These are phyloP conservation scores for Diorhabda carinulata DNA, from an alignment of 1,140 invertebrate genomes.

Conservation along the genomic window DNA sequence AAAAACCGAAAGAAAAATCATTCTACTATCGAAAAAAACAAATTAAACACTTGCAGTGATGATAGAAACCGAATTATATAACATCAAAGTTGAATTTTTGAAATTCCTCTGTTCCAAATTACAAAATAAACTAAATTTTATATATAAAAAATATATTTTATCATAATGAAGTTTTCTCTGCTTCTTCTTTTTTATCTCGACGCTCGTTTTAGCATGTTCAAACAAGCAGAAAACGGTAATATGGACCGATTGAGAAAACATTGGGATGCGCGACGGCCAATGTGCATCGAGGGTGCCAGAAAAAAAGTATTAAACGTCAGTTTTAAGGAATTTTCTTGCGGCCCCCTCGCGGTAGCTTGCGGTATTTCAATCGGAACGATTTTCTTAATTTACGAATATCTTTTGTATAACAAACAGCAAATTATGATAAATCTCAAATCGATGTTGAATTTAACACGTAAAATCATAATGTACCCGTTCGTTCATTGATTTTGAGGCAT, in stretches of 20 bases:
- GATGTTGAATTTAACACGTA: background rate
- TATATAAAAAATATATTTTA: background rate
- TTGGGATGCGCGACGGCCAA: slow-evolving; percentile 27
- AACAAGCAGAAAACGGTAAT: slow-evolving; percentile 22
- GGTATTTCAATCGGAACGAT: background rate
- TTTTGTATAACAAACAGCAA: background rate
- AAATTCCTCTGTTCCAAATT: no score
- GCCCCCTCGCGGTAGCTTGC: slow-evolving; percentile 7
- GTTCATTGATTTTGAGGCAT: background rate
- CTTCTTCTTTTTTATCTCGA: background rate
- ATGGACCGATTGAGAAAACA: slow-evolving; percentile 25
- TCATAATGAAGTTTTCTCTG: background rate
- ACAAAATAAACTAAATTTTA: no score
- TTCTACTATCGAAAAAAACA: no score
- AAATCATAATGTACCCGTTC: background rate
- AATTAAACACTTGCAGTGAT: no score
- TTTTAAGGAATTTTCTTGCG: slow-evolving; percentile 26
- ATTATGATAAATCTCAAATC: background rate
- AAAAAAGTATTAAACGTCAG: slow-evolving; percentile 22
- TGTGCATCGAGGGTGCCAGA: slow-evolving; percentile 20
- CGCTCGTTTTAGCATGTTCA: slow-evolving; percentile 23
- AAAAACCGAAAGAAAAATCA: no score
- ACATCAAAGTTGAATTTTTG: no score
- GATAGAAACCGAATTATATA: no score
- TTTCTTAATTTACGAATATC: slow-evolving; percentile 7